Evolutionary conservation across 2,888 invertebrate species (phyloP), one percentile per base, ranked within the genome.

Genomic region (Eupeodes latifasciatus): DNA sequence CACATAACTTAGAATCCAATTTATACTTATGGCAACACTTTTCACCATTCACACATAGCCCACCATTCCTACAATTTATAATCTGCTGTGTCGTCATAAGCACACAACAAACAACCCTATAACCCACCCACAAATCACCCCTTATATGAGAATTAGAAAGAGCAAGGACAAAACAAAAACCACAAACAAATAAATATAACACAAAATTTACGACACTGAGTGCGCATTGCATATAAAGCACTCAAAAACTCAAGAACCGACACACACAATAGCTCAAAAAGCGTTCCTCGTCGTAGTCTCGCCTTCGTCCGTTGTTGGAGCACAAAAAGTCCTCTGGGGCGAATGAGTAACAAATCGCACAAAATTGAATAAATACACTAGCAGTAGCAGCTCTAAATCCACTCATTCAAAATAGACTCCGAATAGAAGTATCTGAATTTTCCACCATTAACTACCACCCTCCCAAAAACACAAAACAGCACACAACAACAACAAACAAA

Each of bases 321-420:
- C 77, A 81, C 27, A 66, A 72, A 62, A 72, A 84, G 51, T 40
- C 14, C 71, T 71, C 62, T 72, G 11, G 64, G 34, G 69, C 78
- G 82, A 88, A 88, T 87, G 88, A 85, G 88, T 78, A 85, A 88
- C 88, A 85, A 85, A 81, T 85, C 85, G 77, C 81, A 40, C 77
- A 59, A 61, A 88, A 88, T 78, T 85, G 59, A 81, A 77, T 78
- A 72, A 85, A 77, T 78, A 76, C 76, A 85, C 77, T 34, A 69
- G 14, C 44, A 64, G 6, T 34, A 69, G 14, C 44, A 64, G 6
- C 44, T 10, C 57, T 59, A 47, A 11, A 62, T 36, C 49, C 69
- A 88, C 88, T 88, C 85, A 88, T 77, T 88, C 85, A 77, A 62
- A 57, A 62, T 61, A 62, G 49, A 64, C 55, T 53, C 5, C n/a